These are phyloP conservation scores for Drosophila colorata DNA, from an alignment of 2,888 invertebrate genomes.

Conservation along the genomic window DNA sequence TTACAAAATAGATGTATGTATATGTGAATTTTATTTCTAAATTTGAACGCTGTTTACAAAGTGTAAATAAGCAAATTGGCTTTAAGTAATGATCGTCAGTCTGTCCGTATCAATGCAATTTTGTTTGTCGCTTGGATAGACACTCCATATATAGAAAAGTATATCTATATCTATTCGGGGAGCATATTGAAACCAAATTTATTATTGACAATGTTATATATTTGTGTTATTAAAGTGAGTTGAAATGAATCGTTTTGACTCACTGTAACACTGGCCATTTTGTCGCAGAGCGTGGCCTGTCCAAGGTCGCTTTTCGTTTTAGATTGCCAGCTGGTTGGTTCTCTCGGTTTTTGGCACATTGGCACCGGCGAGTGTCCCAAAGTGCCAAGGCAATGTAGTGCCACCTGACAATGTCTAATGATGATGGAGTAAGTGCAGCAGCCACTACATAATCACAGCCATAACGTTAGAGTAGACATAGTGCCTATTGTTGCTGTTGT, in stretches of 20 bases:
- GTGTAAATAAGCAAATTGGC: too few species aligned
- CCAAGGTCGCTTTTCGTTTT: constrained; percentile 37
- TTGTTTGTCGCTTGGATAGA: too few species aligned
- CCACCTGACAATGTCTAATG: constrained; percentile 71
- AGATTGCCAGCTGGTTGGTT: constrained; percentile 36
- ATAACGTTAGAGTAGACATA: constrained; percentile 47
- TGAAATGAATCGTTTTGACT: not conserved
- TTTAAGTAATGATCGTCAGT: too few species aligned
- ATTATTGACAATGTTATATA: too few species aligned
- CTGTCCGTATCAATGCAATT: too few species aligned
- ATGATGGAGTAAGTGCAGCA: constrained; percentile 72
- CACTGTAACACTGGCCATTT: constrained; percentile 35
- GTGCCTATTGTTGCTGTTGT: constrained; percentile 18
- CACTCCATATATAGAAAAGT: too few species aligned
- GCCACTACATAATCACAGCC: constrained; percentile 59
- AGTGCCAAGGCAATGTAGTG: constrained; percentile 62
- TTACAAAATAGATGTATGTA: too few species aligned
- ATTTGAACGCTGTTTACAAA: too few species aligned
- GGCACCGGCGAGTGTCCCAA: constrained; percentile 41
- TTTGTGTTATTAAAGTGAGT: too few species aligned
- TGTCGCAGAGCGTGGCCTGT: constrained; percentile 13
- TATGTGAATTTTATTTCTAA: too few species aligned
- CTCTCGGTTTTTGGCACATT: constrained; percentile 61
- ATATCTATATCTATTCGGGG: too few species aligned
- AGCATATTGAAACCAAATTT: too few species aligned